Conservation (phyloP, 1,140 invertebrate genomes). For the Drosophila triauraria region DNA sequence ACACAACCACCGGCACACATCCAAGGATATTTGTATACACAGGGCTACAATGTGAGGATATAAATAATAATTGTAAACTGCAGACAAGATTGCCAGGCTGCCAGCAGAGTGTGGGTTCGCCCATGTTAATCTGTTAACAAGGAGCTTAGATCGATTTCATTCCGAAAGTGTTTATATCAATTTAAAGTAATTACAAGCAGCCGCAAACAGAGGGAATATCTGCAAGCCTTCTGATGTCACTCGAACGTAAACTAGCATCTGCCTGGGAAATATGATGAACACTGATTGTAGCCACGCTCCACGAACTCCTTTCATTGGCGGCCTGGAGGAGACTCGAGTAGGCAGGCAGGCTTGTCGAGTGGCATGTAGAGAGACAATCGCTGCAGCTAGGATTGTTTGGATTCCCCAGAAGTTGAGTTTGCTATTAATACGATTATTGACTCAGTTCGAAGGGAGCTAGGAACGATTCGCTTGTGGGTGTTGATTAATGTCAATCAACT, state of each 20-base stretch:
- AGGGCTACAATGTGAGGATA: conserved; percentile 58
- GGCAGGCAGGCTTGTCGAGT: conserved; percentile 14
- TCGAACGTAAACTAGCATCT: conserved; percentile 20
- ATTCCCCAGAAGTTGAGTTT: conserved; percentile 22
- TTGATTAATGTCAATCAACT: conserved; percentile 74
- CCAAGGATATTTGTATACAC: conserved; percentile 48
- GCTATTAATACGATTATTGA: conserved; percentile 74
- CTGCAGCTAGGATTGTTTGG: conserved; percentile 24
- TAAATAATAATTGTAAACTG: conserved; percentile 81
- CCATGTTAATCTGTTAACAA: conserved; percentile 82
- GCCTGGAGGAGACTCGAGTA: not conserved
- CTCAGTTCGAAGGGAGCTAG: conserved; percentile 26
- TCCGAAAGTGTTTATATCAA: conserved; percentile 83
- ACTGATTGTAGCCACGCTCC: conserved; percentile 59
- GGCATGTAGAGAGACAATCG: conserved; percentile 55
- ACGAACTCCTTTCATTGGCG: conserved; percentile 28
- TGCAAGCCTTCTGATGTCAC: conserved; percentile 43
- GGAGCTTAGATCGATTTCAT: conserved; percentile 83
- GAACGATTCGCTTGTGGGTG: conserved; percentile 42
- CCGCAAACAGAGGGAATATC: conserved; percentile 64
- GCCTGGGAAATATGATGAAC: conserved; percentile 59
- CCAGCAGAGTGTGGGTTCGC: conserved; percentile 37
- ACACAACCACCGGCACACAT: conserved; percentile 39
- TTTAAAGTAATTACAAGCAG: conserved; percentile 83
- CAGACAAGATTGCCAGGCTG: conserved; percentile 41